phyloP scores from a whole-genome alignment of 2,113 vertebrate genomes.

The Strix uralensis region DNA sequence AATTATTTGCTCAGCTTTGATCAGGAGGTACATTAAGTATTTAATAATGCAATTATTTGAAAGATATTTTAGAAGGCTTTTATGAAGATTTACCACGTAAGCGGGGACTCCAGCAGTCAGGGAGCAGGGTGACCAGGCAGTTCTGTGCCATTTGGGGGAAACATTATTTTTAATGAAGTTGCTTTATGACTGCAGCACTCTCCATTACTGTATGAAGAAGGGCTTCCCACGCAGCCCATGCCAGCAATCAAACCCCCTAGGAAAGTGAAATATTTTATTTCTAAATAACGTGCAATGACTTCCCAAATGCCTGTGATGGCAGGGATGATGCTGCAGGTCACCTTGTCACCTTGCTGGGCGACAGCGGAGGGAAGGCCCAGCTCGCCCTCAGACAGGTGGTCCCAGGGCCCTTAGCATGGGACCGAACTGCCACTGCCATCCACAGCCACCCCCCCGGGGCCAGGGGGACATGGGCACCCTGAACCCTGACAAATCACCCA shows the following conservation, averaged over 20 bases:
- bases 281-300: not conserved
- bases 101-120: not conserved
- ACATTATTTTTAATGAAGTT: not conserved
- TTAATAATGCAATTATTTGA: not conserved
- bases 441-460: not conserved
- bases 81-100: not conserved
- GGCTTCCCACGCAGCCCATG: not conserved
- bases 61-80: not conserved
- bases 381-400: not conserved
- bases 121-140: not conserved
- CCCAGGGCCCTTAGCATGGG: not conserved
- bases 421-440: rapidly evolving
- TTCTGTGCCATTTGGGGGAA: not conserved
- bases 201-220: too few species aligned
- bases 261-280: not conserved
- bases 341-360: not conserved
- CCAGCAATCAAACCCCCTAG: too few species aligned
- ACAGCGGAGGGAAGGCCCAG: not conserved
- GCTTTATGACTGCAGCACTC: not conserved
- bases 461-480: not conserved
- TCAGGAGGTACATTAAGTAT: not conserved
- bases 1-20: not conserved
- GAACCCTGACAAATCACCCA: not conserved
- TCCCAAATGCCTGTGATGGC: rapidly evolving
- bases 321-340: not conserved